Percentiles rank a stretch among this genome's conserved stretches.
Conservation (phyloP, 1,140 invertebrate species). For the Batillaria attramentaria region DNA sequence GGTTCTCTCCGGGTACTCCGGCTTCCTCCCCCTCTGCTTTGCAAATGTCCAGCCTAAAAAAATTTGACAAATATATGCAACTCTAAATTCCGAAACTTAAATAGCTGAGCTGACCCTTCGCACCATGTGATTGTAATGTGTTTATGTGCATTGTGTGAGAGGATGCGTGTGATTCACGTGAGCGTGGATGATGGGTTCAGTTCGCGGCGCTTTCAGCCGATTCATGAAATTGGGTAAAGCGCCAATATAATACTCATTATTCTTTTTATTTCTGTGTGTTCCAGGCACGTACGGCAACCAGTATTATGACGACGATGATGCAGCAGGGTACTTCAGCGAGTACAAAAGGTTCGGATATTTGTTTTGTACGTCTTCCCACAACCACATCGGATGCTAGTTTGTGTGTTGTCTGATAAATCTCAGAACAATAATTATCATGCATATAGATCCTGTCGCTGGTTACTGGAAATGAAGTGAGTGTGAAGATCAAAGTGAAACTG, state of each 20-base stretch:
- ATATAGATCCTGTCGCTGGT: slow-evolving; percentile 31
- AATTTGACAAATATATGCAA: too few species aligned
- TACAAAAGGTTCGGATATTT: slow-evolving; percentile 2
- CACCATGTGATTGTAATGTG: neutral
- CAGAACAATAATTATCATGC: slow-evolving; percentile 29
- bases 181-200: neutral
- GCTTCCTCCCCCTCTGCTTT: too few species aligned
- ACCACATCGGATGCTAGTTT: slow-evolving; percentile 26
- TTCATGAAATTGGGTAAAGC: too few species aligned
- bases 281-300: slow-evolving; percentile 12
- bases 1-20: too few species aligned
- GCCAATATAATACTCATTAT: neutral
- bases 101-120: too few species aligned
- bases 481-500: too few species aligned
- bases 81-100: too few species aligned
- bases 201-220: too few species aligned
- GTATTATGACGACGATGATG: slow-evolving; percentile 22
- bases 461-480: neutral
- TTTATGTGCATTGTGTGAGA: neutral
- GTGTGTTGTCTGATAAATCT: slow-evolving; percentile 29
- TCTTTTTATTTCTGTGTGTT: neutral
- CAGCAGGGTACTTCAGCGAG: slow-evolving; percentile 1
- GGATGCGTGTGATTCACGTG: neutral
- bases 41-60: too few species aligned
- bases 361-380: slow-evolving; percentile 17